Evolutionary conservation across 2,113 vertebrate genomes (phyloP), one percentile per base, ranked within the genome.

Genomic region (Microtus oregoni): DNA sequence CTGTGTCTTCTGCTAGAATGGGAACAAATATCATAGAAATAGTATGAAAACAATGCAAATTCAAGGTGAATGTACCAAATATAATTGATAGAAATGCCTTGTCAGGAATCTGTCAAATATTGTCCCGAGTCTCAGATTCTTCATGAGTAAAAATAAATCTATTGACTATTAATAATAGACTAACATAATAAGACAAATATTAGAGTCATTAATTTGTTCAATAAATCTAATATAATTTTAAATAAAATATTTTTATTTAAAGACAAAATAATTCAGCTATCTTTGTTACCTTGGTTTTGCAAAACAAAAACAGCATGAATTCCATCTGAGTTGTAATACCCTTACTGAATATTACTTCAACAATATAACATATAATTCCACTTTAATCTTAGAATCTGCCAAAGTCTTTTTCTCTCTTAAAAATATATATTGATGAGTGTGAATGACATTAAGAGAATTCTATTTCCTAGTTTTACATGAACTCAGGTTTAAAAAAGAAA

Each of bases 1-100:
- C 13, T 32, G 0, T 79, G 30, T 87, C 72, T 67, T 47, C 24
- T 95, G 13, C 61, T 44, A 92, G 5, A 52, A 13, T 75, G 52
- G 35, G 28, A 92, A 90, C 70, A 77, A 88, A 88, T 90, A 65
- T 55, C 17, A 10, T 14, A 15, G 35, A 83, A 24, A 17, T 44
- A 47, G 97, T 91, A 35, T 47, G 68, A 94, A 70, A 92, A n/a
- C 26, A 76, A 92, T 78, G 55, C 55, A 95, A 90, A 44, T 76
- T 95, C 55, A 88, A 88, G 30, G 30, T 87, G 63, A 67, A 90
- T 58, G 7, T 41, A n/a, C 12, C 41, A 85, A 87, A 96, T 85
- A 32, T 7, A 85, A 35, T 8, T 58, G 32, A 28, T 50, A 17
- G 44, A 65, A 92, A 88, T n/a, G 12, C 3, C 38, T 4, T 50